Evolutionary conservation across 92 coral and sea anemone genomes (phyloP).

Genomic region (Palythoa grandiflora): DNA sequence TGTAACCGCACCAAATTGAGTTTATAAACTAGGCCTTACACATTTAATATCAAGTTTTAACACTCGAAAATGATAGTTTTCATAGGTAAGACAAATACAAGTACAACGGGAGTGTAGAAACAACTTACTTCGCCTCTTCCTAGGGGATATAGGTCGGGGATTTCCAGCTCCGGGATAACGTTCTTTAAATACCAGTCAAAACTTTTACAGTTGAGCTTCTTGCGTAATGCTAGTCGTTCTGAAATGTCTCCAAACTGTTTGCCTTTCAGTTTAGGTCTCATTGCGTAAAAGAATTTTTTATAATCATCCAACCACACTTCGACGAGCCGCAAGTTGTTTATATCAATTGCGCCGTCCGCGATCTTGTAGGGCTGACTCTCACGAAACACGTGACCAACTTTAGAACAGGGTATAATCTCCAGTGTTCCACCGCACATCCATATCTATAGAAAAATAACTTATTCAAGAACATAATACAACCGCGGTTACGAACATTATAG

Average conservation of each 20-base stretch:
- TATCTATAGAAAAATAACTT: slow-evolving; percentile 57
- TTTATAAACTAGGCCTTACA: too few relatives aligned
- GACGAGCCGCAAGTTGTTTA: slow-evolving; percentile 91
- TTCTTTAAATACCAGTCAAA: slow-evolving; percentile 94
- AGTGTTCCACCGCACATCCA: slow-evolving; percentile 99
- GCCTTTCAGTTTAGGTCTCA: slow-evolving; percentile 81
- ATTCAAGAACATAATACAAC: too few relatives aligned
- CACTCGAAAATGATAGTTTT: too few relatives aligned
- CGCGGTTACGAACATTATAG: too few relatives aligned
- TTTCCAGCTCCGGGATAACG: slow-evolving; percentile 85
- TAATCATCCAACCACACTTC: slow-evolving; percentile 99
- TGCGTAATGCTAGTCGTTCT: slow-evolving; percentile 74
- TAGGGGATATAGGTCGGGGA: slow-evolving; percentile 91
- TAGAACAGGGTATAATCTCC: slow-evolving; percentile 96
- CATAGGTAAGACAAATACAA: neutral
- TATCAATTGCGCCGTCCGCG: slow-evolving; percentile 90
- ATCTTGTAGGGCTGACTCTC: slow-evolving; percentile 97
- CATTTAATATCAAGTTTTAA: too few relatives aligned
- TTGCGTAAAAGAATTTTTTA: slow-evolving; percentile 86
- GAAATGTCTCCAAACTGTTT: slow-evolving; percentile 84
- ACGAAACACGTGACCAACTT: slow-evolving; percentile 99
- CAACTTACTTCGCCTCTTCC: slow-evolving; percentile 56
- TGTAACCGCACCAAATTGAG: too few relatives aligned
- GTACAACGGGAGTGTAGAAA: neutral
- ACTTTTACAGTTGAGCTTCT: slow-evolving; percentile 81